A percentile compares a stretch with the other conserved stretches of the same genome.
phyloP scores from a whole-genome alignment of 2,888 invertebrate species.

The Amblyjoppa proteus region DNA sequence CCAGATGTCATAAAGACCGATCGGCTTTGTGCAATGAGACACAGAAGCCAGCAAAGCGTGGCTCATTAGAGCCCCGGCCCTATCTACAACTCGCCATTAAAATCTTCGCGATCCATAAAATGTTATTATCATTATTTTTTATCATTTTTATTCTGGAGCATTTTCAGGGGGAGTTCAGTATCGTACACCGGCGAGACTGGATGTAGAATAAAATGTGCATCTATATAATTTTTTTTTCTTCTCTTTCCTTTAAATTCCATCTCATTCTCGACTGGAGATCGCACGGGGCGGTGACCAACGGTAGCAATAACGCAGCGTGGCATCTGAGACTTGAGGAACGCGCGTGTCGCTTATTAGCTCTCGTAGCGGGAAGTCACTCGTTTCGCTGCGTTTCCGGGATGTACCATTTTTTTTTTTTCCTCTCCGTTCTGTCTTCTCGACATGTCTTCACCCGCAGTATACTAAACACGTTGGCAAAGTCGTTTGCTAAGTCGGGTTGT shows the following conservation, averaged over 20 bases:
- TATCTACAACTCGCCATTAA: neutral
- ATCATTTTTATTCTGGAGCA: neutral
- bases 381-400: conserved; percentile 63
- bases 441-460: conserved; percentile 28
- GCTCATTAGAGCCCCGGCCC: conserved; percentile 43
- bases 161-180: neutral
- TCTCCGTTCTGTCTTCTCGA: conserved; percentile 27
- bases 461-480: conserved; percentile 14
- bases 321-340: conserved; percentile 45
- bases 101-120: conserved; percentile 16
- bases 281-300: conserved; percentile 23
- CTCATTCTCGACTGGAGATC: conserved; percentile 23
- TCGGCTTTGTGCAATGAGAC: conserved; percentile 62
- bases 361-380: conserved; percentile 59
- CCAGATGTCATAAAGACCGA: conserved; percentile 73
- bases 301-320: neutral
- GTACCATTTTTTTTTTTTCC: conserved; percentile 47
- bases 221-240: neutral
- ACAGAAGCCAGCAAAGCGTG: conserved; percentile 50
- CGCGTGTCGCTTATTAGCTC: conserved; percentile 58
- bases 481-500: conserved; percentile 48
- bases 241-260: conserved; percentile 5
- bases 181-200: neutral
- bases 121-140: neutral
- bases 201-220: neutral